Conservation (phyloP, 1,140 invertebrate species). For the Zaprionus ornatus region DNA sequence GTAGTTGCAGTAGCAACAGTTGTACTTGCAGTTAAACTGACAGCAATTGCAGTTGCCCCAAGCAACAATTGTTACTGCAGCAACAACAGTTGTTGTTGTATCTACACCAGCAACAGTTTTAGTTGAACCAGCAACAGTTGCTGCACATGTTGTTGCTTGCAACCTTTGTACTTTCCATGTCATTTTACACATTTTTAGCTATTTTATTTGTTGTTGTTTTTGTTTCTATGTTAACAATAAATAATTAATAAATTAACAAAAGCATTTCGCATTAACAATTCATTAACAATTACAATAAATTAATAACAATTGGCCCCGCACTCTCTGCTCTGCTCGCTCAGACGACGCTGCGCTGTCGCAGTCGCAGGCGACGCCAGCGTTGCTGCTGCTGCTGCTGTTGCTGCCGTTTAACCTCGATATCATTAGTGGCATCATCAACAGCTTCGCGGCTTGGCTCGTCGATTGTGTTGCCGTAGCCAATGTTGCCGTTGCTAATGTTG, state of each 20-base stretch:
- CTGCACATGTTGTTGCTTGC: conserved; percentile 4
- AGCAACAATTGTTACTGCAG: neutral
- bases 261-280: conserved; percentile 71
- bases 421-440: conserved; percentile 44
- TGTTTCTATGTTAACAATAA: conserved; percentile 68
- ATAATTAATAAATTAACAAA: conserved; percentile 72
- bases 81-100: no score
- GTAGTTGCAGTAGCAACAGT: neutral
- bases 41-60: neutral
- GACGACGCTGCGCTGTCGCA: conserved; percentile 16
- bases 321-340: conserved; percentile 11
- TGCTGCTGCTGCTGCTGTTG: conserved; percentile 26
- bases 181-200: neutral
- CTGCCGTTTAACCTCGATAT: conserved; percentile 15
- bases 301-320: conserved; percentile 27
- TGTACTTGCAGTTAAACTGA: neutral
- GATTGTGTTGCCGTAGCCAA: conserved; percentile 16
- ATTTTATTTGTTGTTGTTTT: conserved; percentile 38
- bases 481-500: neutral
- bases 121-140: no score
- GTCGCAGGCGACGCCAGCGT: conserved; percentile 32
- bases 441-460: conserved; percentile 39
- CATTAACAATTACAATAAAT: conserved; percentile 75
- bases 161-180: neutral
- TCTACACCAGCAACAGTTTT: no score